Base-by-base conservation (phyloP, 2,113 vertebrate genomes). In the Prochilodus magdalenae region DNA sequence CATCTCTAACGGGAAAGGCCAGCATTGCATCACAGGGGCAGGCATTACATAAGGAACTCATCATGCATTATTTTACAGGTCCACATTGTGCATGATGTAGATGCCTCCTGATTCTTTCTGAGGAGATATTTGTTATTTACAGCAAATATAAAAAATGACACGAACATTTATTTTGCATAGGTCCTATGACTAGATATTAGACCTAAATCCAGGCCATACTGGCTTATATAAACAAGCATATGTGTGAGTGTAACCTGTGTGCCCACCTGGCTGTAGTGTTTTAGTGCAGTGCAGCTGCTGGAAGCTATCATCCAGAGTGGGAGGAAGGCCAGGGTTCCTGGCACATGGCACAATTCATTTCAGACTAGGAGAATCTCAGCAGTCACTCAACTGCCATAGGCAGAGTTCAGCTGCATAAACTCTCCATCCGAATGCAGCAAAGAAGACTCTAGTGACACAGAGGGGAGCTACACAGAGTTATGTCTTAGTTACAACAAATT, bases 401-500 rank as follows among this genome's bases (percentile, higher is more conserved):
- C 6, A 8, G 24, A 57, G 16, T 77, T 33, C 18, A 44, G 0
- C 16, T 20, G 33, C 20, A 57, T 90, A 33, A 0, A 83, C 47
- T 82, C 89, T 81, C 89, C 83, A 29, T 89, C 75, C 0, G 89
- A 87, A 11, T 86, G 83, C 86, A 86, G 87, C 11, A 74, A 90
- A 5, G 91, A 93, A 55, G 88, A 92, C 55, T 93, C 89, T 33
- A 79, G 85, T 11, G 86, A 88, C 0, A 87, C 89, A 77, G 82
- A 12, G 70, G 87, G 77, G 71, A 86, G 80, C 76, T 65, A 18
- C 51, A 89, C 86, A 0, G 89, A 94, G 94, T 96, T 93, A 93
- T 94, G 86, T 57, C 74, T 0, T 26, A 70, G 77, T 44, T 24
- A 22, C 1, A 15, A 22, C 10, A 24, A 29, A 3, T 78, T n/a